phyloP scores from a whole-genome alignment of 2,888 invertebrate genomes.

The Meiosimyza platycephala region DNA sequence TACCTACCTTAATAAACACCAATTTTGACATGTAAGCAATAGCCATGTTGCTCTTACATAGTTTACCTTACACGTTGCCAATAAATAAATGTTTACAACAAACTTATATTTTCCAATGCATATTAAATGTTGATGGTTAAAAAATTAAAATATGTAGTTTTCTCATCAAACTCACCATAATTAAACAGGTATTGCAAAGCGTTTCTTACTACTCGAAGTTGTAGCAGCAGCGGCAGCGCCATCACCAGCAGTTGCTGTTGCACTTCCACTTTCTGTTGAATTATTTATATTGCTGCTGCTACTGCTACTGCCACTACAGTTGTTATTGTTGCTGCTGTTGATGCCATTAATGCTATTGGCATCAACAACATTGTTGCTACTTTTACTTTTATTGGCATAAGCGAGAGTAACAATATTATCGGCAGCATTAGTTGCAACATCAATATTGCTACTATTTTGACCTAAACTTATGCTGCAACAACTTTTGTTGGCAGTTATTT shows the following conservation, averaged over 20 bases:
- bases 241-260: constrained; percentile 7
- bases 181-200: constrained; percentile 63
- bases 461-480: constrained; percentile 11
- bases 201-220: constrained; percentile 53
- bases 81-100: too few species aligned
- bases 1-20: too few species aligned
- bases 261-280: not conserved
- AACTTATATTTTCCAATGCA: too few species aligned
- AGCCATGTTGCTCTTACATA: too few species aligned
- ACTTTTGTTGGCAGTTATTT: constrained; percentile 20
- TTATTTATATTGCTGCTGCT: constrained; percentile 24
- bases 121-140: not conserved
- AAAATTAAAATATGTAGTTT: constrained; percentile 8
- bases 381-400: not conserved
- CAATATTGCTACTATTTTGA: constrained; percentile 5
- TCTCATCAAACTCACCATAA: not conserved
- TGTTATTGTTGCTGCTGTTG: constrained; percentile 29
- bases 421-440: constrained; percentile 48
- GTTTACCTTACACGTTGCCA: too few species aligned
- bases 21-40: too few species aligned
- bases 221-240: not conserved
- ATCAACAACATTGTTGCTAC: constrained; percentile 13
- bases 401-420: not conserved
- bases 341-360: not conserved
- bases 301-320: not conserved